These are phyloP conservation scores for Pyrocephalus nanus DNA, from an alignment of 2,797 vertebrate species.

Conservation along the genomic window DNA sequence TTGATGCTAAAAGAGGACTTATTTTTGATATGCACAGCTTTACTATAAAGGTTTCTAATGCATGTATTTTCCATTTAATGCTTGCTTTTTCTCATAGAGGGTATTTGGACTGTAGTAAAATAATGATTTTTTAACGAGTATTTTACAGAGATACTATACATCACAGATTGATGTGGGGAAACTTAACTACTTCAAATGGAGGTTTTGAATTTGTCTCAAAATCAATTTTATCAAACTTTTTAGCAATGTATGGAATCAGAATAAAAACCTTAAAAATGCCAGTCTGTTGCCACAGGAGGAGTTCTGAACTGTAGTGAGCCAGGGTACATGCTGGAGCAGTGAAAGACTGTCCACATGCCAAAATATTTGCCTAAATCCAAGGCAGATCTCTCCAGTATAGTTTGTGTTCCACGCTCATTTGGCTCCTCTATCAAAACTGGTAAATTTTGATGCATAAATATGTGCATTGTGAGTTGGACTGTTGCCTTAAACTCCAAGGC, in stretches of 20 bases:
- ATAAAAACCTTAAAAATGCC: not conserved
- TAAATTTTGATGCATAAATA: not conserved
- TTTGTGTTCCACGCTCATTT: not conserved
- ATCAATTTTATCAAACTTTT: not conserved
- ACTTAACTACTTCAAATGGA: not conserved
- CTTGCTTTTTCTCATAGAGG: not conserved
- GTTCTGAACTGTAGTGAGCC: not conserved
- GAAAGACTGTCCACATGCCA: not conserved
- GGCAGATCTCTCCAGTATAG: not conserved
- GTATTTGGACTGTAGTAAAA: not conserved
- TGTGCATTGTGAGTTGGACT: not conserved
- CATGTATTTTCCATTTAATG: not conserved
- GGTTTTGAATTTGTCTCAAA: not conserved
- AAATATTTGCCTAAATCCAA: not conserved
- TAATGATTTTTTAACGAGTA: not conserved
- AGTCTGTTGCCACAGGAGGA: not conserved
- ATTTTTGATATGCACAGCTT: not conserved
- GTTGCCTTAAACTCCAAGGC: not conserved
- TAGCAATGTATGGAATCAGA: not conserved
- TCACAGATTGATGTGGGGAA: rapidly evolving
- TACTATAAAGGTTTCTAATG: not conserved
- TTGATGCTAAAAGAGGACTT: not conserved
- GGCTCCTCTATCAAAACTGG: not conserved
- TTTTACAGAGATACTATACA: not conserved
- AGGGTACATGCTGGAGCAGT: not conserved